Evolutionary conservation across 2,888 invertebrate genomes (phyloP), one percentile per base, ranked within the genome.

Genomic region (Gastracanthus pulcherrimus): DNA sequence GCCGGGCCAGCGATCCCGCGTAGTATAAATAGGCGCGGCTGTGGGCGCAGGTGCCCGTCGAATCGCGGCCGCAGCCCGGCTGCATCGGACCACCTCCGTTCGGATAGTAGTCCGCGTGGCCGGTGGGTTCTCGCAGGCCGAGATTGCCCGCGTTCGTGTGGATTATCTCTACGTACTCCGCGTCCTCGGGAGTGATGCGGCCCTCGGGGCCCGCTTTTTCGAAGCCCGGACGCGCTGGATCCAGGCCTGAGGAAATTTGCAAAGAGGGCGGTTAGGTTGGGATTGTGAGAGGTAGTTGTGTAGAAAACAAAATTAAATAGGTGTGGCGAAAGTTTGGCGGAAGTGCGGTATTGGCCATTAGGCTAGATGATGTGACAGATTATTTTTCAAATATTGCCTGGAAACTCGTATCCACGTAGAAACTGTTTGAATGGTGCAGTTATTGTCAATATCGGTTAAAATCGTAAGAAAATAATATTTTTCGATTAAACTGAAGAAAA

Each of bases 211-310:
- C 55, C 23, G 55, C 45, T 1, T 23, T 62, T 3, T 26, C 2
- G 64, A 87, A 87, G n/a, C 84, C 62, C 2, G 85, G 85, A 7
- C 78, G 80, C 2, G 86, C 85, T 16, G 86, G 86, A 76, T 87
- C 86, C 55, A 87, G 80, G 36, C 85, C 87, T 86, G 55, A 29
- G 66, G 48, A n/a, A n/a, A n/a, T n/a, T n/a, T n/a, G n/a, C n/a
- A n/a, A n/a, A n/a, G n/a, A n/a, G n/a, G n/a, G n/a, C n/a, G n/a
- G n/a, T n/a, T n/a, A n/a, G n/a, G n/a, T n/a, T n/a, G n/a, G n/a
- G n/a, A n/a, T n/a, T n/a, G n/a, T n/a, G n/a, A n/a, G n/a, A n/a
- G n/a, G n/a, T n/a, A n/a, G n/a, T n/a, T n/a, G n/a, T n/a, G n/a
- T n/a, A n/a, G n/a, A n/a, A n/a, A n/a, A n/a, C n/a, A n/a, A n/a